These are phyloP conservation scores for Eristalis tenax DNA, from an alignment of 2,888 invertebrate species.

Conservation along the genomic window DNA sequence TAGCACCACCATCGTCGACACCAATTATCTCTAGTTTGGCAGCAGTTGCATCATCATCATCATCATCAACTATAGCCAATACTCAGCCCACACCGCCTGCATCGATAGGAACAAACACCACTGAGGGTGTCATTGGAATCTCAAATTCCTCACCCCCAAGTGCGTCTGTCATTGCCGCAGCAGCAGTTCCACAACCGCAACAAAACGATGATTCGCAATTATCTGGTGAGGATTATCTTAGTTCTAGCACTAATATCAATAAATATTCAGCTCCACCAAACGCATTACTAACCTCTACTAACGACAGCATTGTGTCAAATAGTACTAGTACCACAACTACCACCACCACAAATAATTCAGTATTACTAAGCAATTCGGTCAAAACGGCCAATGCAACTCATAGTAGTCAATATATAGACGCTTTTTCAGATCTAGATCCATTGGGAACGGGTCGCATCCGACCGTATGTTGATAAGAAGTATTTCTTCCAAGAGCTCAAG, in stretches of 20 bases:
- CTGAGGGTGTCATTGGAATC: conserved; percentile 46
- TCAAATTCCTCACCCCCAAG: conserved; percentile 50
- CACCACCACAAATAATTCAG: conserved; percentile 68
- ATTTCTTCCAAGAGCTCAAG: conserved; percentile 97
- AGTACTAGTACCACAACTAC: conserved; percentile 61
- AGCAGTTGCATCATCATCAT: conserved; percentile 75
- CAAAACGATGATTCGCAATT: conserved; percentile 73
- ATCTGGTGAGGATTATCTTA: conserved; percentile 76
- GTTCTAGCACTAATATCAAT: conserved; percentile 68
- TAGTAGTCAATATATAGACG: conserved; percentile 85
- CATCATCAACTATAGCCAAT: conserved; percentile 77
- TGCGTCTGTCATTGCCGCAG: conserved; percentile 36
- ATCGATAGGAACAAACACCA: conserved; percentile 42
- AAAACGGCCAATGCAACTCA: conserved; percentile 79
- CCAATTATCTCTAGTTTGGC: conserved; percentile 72
- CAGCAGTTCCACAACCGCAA: conserved; percentile 24
- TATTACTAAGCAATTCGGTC: conserved; percentile 72
- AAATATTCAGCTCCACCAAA: conserved; percentile 69
- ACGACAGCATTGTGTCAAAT: conserved; percentile 62
- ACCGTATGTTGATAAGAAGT: conserved; percentile 97
- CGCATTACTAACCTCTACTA: conserved; percentile 69
- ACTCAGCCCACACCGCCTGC: conserved; percentile 73
- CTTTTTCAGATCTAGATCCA: conserved; percentile 96
- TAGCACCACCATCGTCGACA: conserved; percentile 51
- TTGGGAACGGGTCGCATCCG: conserved; percentile 94